These are phyloP conservation scores for Silurus asotus DNA, from an alignment of 2,113 vertebrate genomes.

Conservation along the genomic window DNA sequence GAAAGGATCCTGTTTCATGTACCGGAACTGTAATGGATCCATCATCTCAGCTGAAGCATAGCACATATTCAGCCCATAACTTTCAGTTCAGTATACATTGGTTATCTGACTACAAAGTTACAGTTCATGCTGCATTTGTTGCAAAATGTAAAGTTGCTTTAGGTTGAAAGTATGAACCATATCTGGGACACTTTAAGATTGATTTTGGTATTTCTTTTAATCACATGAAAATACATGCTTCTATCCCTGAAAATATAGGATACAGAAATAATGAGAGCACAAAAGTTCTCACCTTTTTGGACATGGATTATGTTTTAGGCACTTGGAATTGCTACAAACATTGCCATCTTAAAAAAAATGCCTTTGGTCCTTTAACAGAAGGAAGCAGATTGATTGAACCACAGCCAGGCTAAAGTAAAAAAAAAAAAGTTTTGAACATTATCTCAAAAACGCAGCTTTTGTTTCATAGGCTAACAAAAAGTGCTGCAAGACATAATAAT, in stretches of 20 bases:
- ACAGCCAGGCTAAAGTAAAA: conserved; percentile 60
- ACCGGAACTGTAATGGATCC: conserved; percentile 73
- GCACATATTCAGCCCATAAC: conserved; percentile 56
- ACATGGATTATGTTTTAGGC: conserved; percentile 72
- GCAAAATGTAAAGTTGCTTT: not conserved
- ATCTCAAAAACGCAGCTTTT: conserved; percentile 61
- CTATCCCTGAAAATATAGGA: conserved; percentile 69
- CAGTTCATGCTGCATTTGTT: not conserved
- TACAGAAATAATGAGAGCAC: conserved; percentile 62
- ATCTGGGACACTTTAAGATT: conserved; percentile 49
- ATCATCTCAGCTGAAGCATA: conserved; percentile 60
- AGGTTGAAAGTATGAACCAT: conserved; percentile 35
- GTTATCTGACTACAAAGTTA: not conserved
- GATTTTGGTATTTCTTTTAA: conserved; percentile 66
- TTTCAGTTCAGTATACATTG: conserved; percentile 5
- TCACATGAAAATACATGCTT: conserved; percentile 70
- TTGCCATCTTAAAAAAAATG: conserved; percentile 67
- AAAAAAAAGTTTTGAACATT: conserved; percentile 56
- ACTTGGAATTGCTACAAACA: conserved; percentile 72
- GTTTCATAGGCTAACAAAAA: conserved; percentile 42
- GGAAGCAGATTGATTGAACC: conserved; percentile 60
- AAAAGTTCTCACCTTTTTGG: conserved; percentile 64
- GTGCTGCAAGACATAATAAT: conserved; percentile 24
- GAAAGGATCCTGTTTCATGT: conserved; percentile 72
- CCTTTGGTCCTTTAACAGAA: conserved; percentile 74